phyloP scores from a whole-genome alignment of 2,888 invertebrate genomes.

The Melanostoma mellinum region DNA sequence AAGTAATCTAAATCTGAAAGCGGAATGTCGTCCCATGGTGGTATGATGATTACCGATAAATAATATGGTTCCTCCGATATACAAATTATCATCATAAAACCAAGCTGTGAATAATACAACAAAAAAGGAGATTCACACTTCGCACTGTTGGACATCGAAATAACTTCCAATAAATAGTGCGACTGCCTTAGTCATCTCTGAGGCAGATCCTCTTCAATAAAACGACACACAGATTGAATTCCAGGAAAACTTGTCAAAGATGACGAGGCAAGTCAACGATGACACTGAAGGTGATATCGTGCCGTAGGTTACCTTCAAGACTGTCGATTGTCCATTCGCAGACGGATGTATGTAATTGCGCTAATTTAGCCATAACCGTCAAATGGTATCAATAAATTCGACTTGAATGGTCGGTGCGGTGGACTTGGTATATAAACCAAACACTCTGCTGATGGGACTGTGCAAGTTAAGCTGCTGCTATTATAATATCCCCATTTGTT shows the following conservation, averaged over 20 bases:
- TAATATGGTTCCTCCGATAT: no score
- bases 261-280: conserved; percentile 40
- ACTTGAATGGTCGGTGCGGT: conserved; percentile 25
- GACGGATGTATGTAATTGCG: conserved; percentile 58
- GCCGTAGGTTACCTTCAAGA: conserved; percentile 32
- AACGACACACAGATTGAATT: conserved; percentile 43
- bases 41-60: background rate
- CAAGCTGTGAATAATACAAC: conserved; percentile 3
- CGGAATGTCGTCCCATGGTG: conserved; percentile 18
- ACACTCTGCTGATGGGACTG: conserved; percentile 6
- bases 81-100: conserved; percentile 4
- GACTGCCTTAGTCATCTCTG: conserved; percentile 42
- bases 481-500: conserved; percentile 24
- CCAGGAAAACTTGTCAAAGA: conserved; percentile 53
- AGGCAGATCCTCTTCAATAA: conserved; percentile 12
- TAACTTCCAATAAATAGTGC: conserved; percentile 57
- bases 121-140: conserved; percentile 24
- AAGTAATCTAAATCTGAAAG: conserved; percentile 21
- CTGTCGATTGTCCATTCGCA: background rate
- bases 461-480: conserved; percentile 22
- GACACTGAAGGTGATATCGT: conserved; percentile 31
- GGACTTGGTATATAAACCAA: conserved; percentile 20
- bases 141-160: conserved; percentile 38
- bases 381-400: conserved; percentile 68
- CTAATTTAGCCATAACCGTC: conserved; percentile 72